Base-by-base conservation (phyloP, 2,113 vertebrate species). In the Pelecanus crispus region DNA sequence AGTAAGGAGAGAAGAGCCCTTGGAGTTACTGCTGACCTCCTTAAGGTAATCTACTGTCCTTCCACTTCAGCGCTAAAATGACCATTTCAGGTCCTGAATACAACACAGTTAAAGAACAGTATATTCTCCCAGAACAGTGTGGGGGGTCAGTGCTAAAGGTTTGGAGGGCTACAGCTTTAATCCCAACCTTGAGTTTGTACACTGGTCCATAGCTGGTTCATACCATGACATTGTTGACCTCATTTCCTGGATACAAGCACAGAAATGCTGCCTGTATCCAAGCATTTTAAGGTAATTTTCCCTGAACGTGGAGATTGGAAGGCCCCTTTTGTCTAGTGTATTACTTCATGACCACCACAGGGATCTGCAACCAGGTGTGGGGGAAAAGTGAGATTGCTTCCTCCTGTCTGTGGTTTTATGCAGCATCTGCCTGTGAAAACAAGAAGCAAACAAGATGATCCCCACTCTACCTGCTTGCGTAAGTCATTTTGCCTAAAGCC, bases 381-480 rank as follows among this genome's bases (percentile, higher is more conserved):
- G 28, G 49, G 42, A 38, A 31, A 85, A 80, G 55, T 34, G 62
- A 93, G 62, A 63, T 47, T 73, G 62, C 63, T 88, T 94, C 71
- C 47, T 86, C 34, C 50, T 50, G 34, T 86, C 56, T 47, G 19
- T 45, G 52, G 42, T 85, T 93, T 85, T 75, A 85, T 85, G 52
- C 59, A 82, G 83, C 53, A 78, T 42, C 36, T 79, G 29, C 53
- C 52, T 59, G 21, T 81, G 87, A 85, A 95, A 95, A 86, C 34
- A 93, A 92, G 88, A 67, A 82, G 68, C 66, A 96, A 92, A 86
- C 24, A 66, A 68, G 36, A 89, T 85, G 93, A 89, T 67, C 74
- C 50, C 32, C 24, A 29, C 59, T 78, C 67, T 70, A 78, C 50
- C 42, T 86, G 81, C 47, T 87, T 77, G 55, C 0, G 0, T 84